Evolutionary conservation across 1,140 invertebrate species (phyloP), one percentile per base, ranked within the genome.

Genomic region (Penaeus chinensis): DNA sequence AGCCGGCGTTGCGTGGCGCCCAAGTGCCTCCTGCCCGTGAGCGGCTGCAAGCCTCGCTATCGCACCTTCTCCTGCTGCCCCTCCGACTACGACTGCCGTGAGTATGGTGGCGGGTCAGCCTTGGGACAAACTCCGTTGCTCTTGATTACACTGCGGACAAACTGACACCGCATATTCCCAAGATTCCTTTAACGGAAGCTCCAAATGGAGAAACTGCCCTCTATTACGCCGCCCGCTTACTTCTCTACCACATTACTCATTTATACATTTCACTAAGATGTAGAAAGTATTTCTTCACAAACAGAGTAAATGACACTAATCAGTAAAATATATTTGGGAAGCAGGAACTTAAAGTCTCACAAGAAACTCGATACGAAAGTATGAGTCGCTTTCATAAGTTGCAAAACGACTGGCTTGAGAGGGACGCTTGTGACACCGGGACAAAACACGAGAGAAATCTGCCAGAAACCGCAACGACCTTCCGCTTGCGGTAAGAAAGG

Each of bases 21-120:
- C 0, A 94, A 95, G 91, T 98, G 97, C 92, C 92, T 97, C 86
- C 93, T 96, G n/a, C 94, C 95, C 0, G 93, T 96, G 16, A 94
- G 95, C 10, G 96, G 96, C 37, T 98, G 97, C 91, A 93, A 92
- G 60, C 94, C 94, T 0, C 91, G 92, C 32, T 96, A 96, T 90
- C 93, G 95, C 1, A 93, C 95, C 22, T 95, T 95, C 81, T 95
- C 95, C 10, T 98, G 96, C 92, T 97, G 96, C 91, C 97, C 97
- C 2, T 94, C 96, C 74, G 94, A 95, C 65, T 97, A 98, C 92
- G 95, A 96, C 91, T 98, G 96, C 92, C 93, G 93, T 93, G 91
- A 92, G 92, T 91, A 84, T 32, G 18, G 60, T 71, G 54, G 13
- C 63, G 32, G 7, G 60, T 27, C 60, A 27, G 32, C 13, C 77